Evolutionary conservation across 2,888 invertebrate species (phyloP), one percentile per base, ranked within the genome.

Genomic region (Scaptomyza polygonia): DNA sequence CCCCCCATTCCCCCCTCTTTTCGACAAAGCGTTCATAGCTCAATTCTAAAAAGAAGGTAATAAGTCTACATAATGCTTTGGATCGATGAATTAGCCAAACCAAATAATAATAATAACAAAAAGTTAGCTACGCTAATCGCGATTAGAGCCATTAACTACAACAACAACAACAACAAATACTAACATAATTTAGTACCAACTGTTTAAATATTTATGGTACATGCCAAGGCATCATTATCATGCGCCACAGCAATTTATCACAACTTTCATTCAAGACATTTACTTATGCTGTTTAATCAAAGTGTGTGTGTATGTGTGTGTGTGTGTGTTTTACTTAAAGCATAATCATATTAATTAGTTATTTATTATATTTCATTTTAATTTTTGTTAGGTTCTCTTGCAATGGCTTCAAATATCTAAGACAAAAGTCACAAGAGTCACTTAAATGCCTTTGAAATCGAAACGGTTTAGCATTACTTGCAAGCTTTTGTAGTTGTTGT

Each of bases 211-310:
- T 52, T 58, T n/a, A 48, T 34, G 34, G 34, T n/a, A 14, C 61
- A 72, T 72, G 72, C 34, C 45, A 55, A 36, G 45, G 18, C 16
- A 40, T 40, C 57, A 52, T 67, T 72, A 57, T 47, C 49, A 61
- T 72, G 66, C 25, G 32, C 9, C 1, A 5, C n/a, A 3, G 43
- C 48, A 9, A 53, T 56, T 27, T 53, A 54, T 55, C 42, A 62
- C 29, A 25, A 25, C 42, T 27, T 36, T 45, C n/a, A 14, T n/a
- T 34, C n/a, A 49, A 49, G 29, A 12, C 14, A 36, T 36, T 14
- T 14, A 36, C 36, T 6, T 14, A n/a, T 14, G 36, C 14, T 36
- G 14, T 36, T 34, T 14, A 34, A 14, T n/a, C 2, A 36, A n/a
- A n/a, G 14, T 14, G 7, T 36, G 36, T 14, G 36, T 36, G n/a